phyloP scores from a whole-genome alignment of 2,888 invertebrate species.

The Luperina testacea region DNA sequence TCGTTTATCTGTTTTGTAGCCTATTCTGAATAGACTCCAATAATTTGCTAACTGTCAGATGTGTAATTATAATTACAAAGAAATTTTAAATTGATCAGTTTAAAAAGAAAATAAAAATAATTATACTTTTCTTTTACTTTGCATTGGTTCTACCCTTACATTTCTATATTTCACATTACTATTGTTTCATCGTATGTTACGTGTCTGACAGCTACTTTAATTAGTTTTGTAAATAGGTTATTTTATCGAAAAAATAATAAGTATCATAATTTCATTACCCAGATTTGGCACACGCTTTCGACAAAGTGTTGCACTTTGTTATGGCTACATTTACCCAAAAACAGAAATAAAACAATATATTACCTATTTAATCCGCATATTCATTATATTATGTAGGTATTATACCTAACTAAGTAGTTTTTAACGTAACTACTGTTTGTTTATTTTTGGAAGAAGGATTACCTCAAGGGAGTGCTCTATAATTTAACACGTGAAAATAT shows the following conservation, averaged over 20 bases:
- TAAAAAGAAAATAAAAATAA: neutral
- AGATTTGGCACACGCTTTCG: neutral
- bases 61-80: neutral
- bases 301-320: neutral
- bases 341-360: neutral
- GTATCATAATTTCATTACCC: neutral
- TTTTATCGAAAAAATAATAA: neutral
- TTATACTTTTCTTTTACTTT: neutral
- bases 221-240: neutral
- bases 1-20: slow-evolving; percentile 4
- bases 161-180: neutral
- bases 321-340: neutral
- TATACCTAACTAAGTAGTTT: neutral
- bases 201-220: neutral
- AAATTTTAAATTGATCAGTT: neutral
- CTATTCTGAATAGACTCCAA: neutral
- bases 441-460: neutral
- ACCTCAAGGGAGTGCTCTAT: neutral
- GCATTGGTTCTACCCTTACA: neutral
- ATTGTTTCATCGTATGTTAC: neutral
- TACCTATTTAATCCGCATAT: neutral
- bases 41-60: neutral
- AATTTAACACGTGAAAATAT: neutral
- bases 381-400: neutral
- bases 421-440: neutral